Evolutionary conservation across 2,888 invertebrate genomes (phyloP).

Genomic region (Stenodema calcarata): DNA sequence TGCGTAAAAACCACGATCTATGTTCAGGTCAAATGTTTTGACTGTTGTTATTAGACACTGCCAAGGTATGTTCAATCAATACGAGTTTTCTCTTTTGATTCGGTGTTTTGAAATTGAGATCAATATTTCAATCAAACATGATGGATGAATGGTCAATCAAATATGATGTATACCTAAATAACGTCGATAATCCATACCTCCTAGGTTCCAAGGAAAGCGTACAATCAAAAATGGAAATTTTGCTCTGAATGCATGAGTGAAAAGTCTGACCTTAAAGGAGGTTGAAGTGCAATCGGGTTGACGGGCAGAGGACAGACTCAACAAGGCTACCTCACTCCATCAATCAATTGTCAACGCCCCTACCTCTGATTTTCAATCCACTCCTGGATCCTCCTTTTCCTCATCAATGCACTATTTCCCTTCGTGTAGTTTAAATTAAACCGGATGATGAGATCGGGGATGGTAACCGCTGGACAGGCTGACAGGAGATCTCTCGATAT

Average conservation of each 20-base stretch:
- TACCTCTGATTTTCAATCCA: neutral
- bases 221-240: too few relatives aligned
- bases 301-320: neutral
- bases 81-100: too few relatives aligned
- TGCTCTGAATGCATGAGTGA: neutral
- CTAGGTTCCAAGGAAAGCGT: too few relatives aligned
- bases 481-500: neutral
- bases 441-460: neutral
- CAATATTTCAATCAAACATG: too few relatives aligned
- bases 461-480: neutral
- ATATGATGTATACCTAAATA: too few relatives aligned
- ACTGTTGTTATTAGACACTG: too few relatives aligned
- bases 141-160: too few relatives aligned
- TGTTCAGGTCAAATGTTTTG: too few relatives aligned
- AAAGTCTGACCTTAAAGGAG: neutral
- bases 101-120: too few relatives aligned
- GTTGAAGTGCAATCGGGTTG: neutral
- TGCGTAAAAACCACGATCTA: too few relatives aligned
- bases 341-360: neutral
- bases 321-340: neutral
- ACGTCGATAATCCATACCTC: too few relatives aligned
- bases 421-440: neutral
- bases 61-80: too few relatives aligned
- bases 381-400: neutral
- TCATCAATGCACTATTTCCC: neutral